Evolutionary conservation across 2,797 vertebrate genomes (phyloP), one percentile per base, ranked within the genome.

Genomic region (Argyrosomus regius): DNA sequence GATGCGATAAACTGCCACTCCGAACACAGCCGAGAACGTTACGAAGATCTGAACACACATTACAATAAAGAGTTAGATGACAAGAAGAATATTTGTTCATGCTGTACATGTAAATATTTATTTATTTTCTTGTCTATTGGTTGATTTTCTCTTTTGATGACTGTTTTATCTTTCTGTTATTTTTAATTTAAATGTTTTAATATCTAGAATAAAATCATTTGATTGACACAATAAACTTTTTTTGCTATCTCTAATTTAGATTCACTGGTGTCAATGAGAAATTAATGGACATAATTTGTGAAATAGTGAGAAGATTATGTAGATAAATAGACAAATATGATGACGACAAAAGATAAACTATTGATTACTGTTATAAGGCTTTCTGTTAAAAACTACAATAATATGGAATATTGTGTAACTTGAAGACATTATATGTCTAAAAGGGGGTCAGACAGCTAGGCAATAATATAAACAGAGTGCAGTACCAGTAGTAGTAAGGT

Each of bases 401-500:
- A 62, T 0, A 31, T 45, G n/a, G 6, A 52, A 56, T 56, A 61
- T 18, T 68, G 6, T 73, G 45, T 14, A 46, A 53, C 12, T 16
- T 31, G 4, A 75, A 48, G 54, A 3, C 4, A 39, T 54, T n/a
- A 16, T 17, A 26, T 62, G 20, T 77, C 65, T 63, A 72, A 48
- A 48, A 31, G 35, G 7, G 26, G 26, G 57, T 57, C 50, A 43
- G 35, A 71, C 48, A 64, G 49, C 41, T 24, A 70, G 35, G 77
- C 43, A 65, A 69, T 43, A 57, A 26, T 10, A 56, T 63, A 22
- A 61, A 62, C 45, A 66, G 18, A 70, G 8, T 83, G 63, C 70
- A 88, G 50, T 97, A 99, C 98, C 98, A 99, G 97, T 16, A 99
- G 96, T 58, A 99, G 95, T 85, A 99, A 95, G 62, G 97, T 94